Base-by-base conservation (phyloP, 30 jellyfish, hydroid and myxozoan species). In the Aurelia sp. region DNA sequence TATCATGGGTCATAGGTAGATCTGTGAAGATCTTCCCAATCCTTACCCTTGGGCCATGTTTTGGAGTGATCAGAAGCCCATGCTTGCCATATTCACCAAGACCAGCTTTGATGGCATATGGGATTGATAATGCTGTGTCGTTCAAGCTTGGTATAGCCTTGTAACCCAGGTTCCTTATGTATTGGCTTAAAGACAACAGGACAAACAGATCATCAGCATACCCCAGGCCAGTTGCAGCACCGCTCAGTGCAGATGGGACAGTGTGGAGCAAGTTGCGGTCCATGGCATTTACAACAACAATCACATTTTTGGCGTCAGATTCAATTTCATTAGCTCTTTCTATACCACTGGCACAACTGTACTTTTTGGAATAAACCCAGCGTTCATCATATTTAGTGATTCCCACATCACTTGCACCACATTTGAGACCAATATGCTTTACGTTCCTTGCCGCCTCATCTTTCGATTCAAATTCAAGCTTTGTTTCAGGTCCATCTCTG, bases 221-320 rank as follows among this genome's bases (percentile, higher is more conserved):
- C 11, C 91, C 91, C 62, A 60, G 41, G n/a, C 91, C 91, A 11
- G 91, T 82, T 5, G 91, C 91, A 15, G 91, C 84, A 23, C 91
- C 91, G 70, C 91, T 82, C 71, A 82, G 51, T 15, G 91, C 91
- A 53, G 91, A 82, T 31, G 91, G 91, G 33, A 82, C 91, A 27
- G 91, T 82, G 30, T 82, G 91, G 37, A 82, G 77, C n/a, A 82
- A 68, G 18, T 82, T 77, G 21, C 66, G 71, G 73, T 82, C 91
- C 91, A 82, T 82, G 9, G 91, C 74, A 59, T 82, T 74, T 17
- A 67, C 50, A 0, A 70, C 71, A 12, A 82, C 79, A 11, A 82
- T 70, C 13, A 50, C 91, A 82, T 82, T 58, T 19, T 57, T 82
- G 71, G 73, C 13, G 58, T 70, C 85, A 69, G 71, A 17, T 30